Evolutionary conservation across 2,888 invertebrate genomes (phyloP), one percentile per base, ranked within the genome.

Genomic region (Apamea crenata): DNA sequence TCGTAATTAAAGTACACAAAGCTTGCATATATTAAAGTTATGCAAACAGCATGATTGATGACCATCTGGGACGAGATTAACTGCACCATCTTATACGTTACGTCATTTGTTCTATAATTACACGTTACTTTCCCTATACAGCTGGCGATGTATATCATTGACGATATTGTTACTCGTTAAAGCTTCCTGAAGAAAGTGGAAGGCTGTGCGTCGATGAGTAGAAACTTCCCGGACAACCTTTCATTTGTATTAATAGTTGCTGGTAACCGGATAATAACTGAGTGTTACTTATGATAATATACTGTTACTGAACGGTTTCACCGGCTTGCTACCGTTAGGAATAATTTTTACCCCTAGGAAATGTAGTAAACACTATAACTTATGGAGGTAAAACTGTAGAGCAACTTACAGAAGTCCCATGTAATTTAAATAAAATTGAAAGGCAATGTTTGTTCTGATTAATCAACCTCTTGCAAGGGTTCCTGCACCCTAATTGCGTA

Each of bases 161-260:
- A 59, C 36, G 36, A 47, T 67, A 63, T 74, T 74, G 71, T 77
- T 71, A 69, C 25, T 82, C 29, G 70, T 82, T 80, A 80, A 76
- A 70, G 78, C 84, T 92, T 93, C 92, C 90, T 90, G 90, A 91
- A 88, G 93, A 94, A 94, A 94, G 93, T 87, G 79, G 87, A 79
- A 78, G 74, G 75, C 81, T 86, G 78, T 71, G 77, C 73, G 78
- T 78, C 84, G 76, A 88, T 84, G 83, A 83, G 80, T 80, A 87
- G 90, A 91, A 92, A 92, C 87, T 89, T 82, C 78, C 79, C 77
- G 63, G 59, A 74, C 81, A 77, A 77, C 83, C 65, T 85, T 80
- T 84, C 81, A 83, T 89, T 84, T 70, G 76, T 81, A 81, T 81
- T 74, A 80, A 77, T 85, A 84, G 84, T 87, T 65, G 44, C 75